Conservation (phyloP, 92 coral and sea anemone genomes). For the Pocillopora grandis region DNA sequence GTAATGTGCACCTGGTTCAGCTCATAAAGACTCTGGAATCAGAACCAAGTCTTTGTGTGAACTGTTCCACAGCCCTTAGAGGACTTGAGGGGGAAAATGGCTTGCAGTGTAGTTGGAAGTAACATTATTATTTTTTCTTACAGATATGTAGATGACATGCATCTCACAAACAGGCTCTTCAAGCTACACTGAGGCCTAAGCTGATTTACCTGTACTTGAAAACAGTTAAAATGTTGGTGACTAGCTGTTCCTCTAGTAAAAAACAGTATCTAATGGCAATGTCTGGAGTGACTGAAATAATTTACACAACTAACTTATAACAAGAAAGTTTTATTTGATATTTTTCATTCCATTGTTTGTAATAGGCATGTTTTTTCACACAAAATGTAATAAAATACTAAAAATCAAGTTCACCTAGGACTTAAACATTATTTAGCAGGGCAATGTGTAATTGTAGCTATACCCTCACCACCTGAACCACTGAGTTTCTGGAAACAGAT, state of each 20-base stretch:
- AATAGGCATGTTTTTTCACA: background rate
- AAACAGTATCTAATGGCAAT: too few species aligned
- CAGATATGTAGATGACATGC: conserved; percentile 99
- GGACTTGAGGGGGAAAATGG: too few species aligned
- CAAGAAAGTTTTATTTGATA: background rate
- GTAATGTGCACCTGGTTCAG: too few species aligned
- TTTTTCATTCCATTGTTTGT: background rate
- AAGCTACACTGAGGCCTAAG: conserved; percentile 72
- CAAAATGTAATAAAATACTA: background rate
- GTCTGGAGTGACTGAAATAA: background rate
- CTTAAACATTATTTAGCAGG: too few species aligned
- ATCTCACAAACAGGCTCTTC: conserved; percentile 90
- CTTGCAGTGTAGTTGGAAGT: background rate
- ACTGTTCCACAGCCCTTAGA: too few species aligned
- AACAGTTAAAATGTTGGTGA: too few species aligned
- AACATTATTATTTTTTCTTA: conserved; percentile 2
- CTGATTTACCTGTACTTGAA: background rate
- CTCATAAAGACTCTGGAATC: too few species aligned
- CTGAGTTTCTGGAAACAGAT: background rate
- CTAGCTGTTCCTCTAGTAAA: background rate
- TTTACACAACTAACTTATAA: background rate
- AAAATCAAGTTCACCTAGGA: too few species aligned
- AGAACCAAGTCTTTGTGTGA: too few species aligned
- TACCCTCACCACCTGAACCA: background rate
- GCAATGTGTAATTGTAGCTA: background rate